Evolutionary conservation across 2,113 vertebrate genomes (phyloP).

Genomic region (Indicator indicator): DNA sequence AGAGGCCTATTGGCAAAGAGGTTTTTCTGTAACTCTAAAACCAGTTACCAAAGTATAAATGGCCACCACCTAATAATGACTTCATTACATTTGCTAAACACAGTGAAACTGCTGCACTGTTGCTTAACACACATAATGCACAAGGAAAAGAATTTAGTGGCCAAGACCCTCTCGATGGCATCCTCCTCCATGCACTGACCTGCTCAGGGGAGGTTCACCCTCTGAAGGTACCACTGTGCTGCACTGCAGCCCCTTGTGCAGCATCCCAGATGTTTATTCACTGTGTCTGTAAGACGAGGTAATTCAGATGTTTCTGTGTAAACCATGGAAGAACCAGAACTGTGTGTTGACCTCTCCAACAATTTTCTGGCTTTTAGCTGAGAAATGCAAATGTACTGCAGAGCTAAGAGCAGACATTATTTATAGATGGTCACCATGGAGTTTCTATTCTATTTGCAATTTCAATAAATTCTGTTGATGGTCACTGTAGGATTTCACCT

Average conservation of each 20-base stretch:
- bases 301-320: not conserved
- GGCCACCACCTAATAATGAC: not conserved
- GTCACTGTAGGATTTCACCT: not conserved
- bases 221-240: not conserved
- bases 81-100: not conserved
- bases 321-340: not conserved
- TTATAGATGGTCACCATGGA: not conserved
- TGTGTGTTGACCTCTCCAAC: not conserved
- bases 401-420: not conserved
- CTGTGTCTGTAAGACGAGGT: not conserved
- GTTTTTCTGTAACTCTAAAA: constrained; percentile 3
- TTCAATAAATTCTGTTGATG: not conserved
- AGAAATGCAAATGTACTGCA: constrained; percentile 14
- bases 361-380: constrained; percentile 9
- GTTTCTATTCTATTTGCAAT: not conserved
- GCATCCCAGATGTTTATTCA: not conserved
- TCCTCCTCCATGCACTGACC: not conserved
- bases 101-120: not conserved
- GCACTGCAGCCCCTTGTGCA: not conserved
- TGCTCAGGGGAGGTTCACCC: not conserved
- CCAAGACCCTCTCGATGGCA: not conserved
- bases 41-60: not conserved
- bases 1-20: constrained; percentile 45
- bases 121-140: not conserved
- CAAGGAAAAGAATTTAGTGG: accelerated